Base-by-base conservation (phyloP, 1,140 invertebrate genomes). In the Drosophila tsacasi region DNA sequence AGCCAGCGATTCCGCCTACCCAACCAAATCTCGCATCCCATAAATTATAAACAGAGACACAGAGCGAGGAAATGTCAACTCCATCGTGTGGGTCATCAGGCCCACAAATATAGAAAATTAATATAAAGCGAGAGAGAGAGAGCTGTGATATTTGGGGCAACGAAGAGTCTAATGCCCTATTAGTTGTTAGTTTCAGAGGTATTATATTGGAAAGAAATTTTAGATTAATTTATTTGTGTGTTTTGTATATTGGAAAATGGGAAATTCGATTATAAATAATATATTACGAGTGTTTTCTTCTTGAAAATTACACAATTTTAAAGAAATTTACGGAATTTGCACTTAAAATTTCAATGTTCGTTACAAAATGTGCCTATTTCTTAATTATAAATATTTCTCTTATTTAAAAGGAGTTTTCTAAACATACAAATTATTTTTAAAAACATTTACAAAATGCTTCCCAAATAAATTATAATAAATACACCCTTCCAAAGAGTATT, bases 51-150 rank as follows among this genome's bases (percentile, higher is more conserved):
- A 57, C 76, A 63, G 35, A 57, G 54, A 63, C 77, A 57, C 35
- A 58, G 57, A 68, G 35, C 35, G 54, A 57, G 49, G 52, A 74
- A 81, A 69, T 71, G 75, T 62, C 72, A 60, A 61, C 59, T 79
- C 66, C 71, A 64, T 71, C 81, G 81, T 76, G 81, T 83, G 81
- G 81, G 81, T 83, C 79, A 60, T 83, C 79, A 47, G 60, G 40
- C 69, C 69, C 66, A 71, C 71, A 83, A 79, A 79, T 83, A 69
- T 79, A 83, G 80, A 68, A 73, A 73, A 61, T 73, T 50, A 44
- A 39, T 57, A 47, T 35, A 35, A 47, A 46, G 5, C 2, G 12
- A 23, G 21, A 12, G 21, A 12, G 12, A 17, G 13, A n/a, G n/a
- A n/a, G 2, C 4, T 2, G 2, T 4, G 3, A 15, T n/a, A 12